Percentiles rank a stretch among this genome's conserved stretches.
These are phyloP conservation scores for Megaptera novaeangliae DNA, from an alignment of 2,113 vertebrate species.

Conservation along the genomic window DNA sequence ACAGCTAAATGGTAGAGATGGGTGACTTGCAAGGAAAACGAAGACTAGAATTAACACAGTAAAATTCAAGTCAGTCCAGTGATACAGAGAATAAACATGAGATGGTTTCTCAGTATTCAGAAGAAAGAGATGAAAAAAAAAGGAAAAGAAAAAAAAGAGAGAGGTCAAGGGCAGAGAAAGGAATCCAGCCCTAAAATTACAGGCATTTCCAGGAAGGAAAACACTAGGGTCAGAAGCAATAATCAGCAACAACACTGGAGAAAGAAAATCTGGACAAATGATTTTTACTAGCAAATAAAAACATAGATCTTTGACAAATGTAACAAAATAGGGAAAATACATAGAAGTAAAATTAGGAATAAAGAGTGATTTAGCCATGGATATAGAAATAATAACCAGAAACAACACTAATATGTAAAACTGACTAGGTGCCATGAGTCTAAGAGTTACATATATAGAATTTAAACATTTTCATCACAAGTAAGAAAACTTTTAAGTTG, in stretches of 20 bases:
- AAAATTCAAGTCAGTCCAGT: neutral
- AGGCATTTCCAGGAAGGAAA: neutral
- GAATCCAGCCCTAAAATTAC: neutral
- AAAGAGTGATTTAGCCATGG: neutral
- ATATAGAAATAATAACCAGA: neutral
- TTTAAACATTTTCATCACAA: neutral
- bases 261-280: neutral
- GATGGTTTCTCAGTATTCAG: neutral
- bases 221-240: neutral
- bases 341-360: neutral
- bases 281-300: neutral
- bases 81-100: neutral
- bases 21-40: neutral
- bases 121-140: neutral
- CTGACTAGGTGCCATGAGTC: neutral
- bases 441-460: neutral
- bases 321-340: neutral
- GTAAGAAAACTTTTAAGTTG: neutral
- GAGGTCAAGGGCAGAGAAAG: neutral
- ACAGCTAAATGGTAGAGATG: neutral
- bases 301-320: neutral
- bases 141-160: neutral
- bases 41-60: neutral
- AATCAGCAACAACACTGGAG: neutral
- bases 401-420: neutral